Evolutionary conservation across 2,888 invertebrate species (phyloP).

Genomic region (Metacarcinus magister): DNA sequence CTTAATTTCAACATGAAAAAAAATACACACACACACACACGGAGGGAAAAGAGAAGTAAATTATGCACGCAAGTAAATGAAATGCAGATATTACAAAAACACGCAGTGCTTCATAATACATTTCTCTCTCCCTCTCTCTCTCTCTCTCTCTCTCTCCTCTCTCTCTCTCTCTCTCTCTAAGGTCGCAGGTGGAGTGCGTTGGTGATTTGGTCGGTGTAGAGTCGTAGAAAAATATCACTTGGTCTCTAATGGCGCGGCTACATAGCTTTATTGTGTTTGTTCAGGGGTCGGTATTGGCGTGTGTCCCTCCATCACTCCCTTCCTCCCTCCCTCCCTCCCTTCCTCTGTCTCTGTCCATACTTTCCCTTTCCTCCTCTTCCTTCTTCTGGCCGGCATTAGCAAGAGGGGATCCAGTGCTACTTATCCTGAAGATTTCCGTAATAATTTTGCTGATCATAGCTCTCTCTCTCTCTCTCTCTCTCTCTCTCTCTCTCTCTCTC

Average conservation of each 20-base stretch:
- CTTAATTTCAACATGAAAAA: neutral
- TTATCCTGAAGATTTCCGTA: no score
- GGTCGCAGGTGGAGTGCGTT: neutral
- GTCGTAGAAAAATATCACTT: constrained; percentile 20
- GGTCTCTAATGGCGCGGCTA: neutral
- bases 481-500: no score
- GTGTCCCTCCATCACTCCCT: neutral
- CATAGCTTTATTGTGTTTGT: constrained; percentile 21
- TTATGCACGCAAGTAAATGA: constrained; percentile 19
- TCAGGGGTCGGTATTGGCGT: neutral
- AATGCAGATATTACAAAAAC: neutral
- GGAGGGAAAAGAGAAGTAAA: neutral
- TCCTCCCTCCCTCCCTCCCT: neutral
- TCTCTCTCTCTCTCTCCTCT: constrained; percentile 46
- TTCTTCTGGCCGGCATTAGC: no score
- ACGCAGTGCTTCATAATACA: neutral
- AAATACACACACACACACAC: no score
- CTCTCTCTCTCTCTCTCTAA: constrained; percentile 30
- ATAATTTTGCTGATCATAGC: no score
- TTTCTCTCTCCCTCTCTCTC: constrained; percentile 35
- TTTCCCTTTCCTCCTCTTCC: no score
- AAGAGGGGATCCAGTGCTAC: no score
- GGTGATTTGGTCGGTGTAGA: neutral
- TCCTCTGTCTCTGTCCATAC: no score
- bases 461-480: no score